Evolutionary conservation across 2,113 vertebrate species (phyloP).

Genomic region (Phoenicopterus ruber): DNA sequence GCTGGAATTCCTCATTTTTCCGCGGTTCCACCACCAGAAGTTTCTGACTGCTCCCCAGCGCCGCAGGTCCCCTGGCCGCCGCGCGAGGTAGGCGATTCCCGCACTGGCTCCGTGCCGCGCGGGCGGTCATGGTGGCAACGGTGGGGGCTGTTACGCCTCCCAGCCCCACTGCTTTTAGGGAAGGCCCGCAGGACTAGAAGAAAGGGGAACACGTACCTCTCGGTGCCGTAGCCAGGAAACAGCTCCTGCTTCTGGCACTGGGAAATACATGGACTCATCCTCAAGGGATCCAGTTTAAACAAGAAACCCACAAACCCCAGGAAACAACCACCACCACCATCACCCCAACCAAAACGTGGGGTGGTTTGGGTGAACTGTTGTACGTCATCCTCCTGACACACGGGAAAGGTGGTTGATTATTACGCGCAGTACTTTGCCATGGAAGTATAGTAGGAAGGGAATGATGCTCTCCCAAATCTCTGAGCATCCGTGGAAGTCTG

Average conservation of each 20-base stretch:
- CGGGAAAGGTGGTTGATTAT: neutral
- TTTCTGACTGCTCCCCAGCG: too few species aligned
- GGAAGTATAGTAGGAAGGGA: neutral
- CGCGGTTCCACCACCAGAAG: neutral
- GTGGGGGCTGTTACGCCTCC: neutral
- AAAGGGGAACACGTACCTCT: neutral
- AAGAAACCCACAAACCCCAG: neutral
- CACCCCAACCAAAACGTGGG: neutral
- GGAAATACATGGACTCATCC: neutral
- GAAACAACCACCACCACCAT: neutral
- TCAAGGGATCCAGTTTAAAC: neutral
- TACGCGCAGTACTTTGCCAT: neutral
- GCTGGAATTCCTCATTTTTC: neutral
- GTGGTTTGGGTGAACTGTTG: neutral
- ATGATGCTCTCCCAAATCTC: neutral
- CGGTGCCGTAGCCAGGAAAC: neutral
- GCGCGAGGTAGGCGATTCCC: neutral
- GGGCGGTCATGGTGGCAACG: rapidly evolving
- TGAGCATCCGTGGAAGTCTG: neutral
- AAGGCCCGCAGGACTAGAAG: neutral
- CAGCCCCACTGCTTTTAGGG: neutral
- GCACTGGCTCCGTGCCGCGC: neutral
- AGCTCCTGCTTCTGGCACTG: neutral
- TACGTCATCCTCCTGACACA: neutral
- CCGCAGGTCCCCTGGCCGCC: neutral